Conservation (phyloP, 64 coral and sea anemone species). For the Stichodactyla mertensii region DNA sequence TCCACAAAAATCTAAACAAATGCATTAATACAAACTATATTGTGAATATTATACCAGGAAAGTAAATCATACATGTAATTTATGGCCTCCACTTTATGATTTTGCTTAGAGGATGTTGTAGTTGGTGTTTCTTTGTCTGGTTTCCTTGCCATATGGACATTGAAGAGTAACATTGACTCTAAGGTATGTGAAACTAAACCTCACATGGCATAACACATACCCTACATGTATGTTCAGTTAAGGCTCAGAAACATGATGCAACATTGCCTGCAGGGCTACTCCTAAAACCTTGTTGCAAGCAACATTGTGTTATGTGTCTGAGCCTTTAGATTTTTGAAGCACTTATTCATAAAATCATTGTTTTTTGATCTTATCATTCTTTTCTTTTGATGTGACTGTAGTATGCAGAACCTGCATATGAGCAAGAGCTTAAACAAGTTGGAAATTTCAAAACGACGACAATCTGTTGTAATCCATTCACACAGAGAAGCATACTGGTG, state of each 20-base stretch:
- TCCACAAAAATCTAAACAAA: no score
- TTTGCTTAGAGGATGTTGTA: slow-evolving; percentile 77
- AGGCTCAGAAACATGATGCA: no score
- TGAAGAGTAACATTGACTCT: slow-evolving; percentile 61
- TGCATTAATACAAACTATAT: no score
- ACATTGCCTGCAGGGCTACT: no score
- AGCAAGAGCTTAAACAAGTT: slow-evolving; percentile 77
- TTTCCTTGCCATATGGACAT: slow-evolving; percentile 83
- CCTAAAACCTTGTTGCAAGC: no score
- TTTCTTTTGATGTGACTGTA: slow-evolving; percentile 17
- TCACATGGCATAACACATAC: background rate
- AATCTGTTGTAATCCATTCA: slow-evolving; percentile 91
- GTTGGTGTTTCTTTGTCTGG: slow-evolving; percentile 86
- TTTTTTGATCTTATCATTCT: background rate
- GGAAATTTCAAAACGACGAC: slow-evolving; percentile 52
- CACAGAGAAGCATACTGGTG: slow-evolving; percentile 84
- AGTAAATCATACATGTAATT: no score
- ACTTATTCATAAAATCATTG: background rate
- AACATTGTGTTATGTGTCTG: no score
- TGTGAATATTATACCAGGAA: no score
- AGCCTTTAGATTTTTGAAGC: no score
- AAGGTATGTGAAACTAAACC: slow-evolving; percentile 39
- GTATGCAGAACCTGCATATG: slow-evolving; percentile 76
- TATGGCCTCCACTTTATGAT: background rate
- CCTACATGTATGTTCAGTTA: no score